Percentiles rank a stretch among this genome's conserved stretches.
Conservation (phyloP, 2,888 invertebrate species). For the Serripes groenlandicus region DNA sequence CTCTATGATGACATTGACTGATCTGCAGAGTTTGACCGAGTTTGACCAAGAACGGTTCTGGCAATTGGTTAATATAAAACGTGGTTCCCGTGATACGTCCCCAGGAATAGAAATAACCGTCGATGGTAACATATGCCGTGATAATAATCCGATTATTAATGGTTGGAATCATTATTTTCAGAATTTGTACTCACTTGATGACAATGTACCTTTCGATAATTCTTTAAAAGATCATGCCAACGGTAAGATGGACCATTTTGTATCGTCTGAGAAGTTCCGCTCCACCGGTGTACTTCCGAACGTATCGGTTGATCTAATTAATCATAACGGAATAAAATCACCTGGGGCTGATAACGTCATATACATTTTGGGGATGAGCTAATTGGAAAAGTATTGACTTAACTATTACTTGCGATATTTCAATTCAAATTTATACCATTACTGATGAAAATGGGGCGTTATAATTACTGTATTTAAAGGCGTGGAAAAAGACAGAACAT, state of each 20-base stretch:
- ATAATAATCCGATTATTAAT: background rate
- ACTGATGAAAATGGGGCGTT: conserved; percentile 13
- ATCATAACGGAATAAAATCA: background rate
- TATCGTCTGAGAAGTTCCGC: background rate
- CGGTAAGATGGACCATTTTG: background rate
- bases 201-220: conserved; percentile 1
- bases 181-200: conserved; percentile 6
- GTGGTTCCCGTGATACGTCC: background rate
- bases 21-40: conserved; percentile 1
- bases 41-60: conserved; percentile 16
- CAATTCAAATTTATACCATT: conserved; percentile 1
- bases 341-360: conserved; percentile 1
- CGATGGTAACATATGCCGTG: conserved; percentile 1
- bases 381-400: background rate
- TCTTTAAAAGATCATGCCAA: background rate
- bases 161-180: conserved; percentile 22
- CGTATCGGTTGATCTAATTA: background rate
- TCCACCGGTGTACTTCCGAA: background rate
- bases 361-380: background rate
- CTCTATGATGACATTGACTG: conserved; percentile 14
- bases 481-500: conserved; percentile 4
- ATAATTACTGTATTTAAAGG: conserved; percentile 21
- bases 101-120: conserved; percentile 16
- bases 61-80: conserved; percentile 1
- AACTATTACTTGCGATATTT: background rate